Conservation (phyloP, 2,113 vertebrate genomes). For the Taxidea taxus region DNA sequence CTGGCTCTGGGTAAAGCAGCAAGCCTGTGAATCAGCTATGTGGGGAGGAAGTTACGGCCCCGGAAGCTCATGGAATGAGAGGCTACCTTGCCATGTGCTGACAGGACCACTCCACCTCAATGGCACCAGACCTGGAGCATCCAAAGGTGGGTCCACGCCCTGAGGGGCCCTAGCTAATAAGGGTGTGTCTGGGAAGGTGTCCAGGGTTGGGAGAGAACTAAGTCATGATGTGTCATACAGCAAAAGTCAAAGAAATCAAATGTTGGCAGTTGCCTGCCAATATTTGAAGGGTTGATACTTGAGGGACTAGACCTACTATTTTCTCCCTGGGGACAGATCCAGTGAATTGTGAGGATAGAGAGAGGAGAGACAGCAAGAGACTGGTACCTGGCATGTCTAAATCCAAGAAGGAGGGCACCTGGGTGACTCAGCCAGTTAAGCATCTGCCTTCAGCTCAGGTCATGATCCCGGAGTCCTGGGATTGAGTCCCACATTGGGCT, state of each 20-base stretch:
- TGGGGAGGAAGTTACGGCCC: neutral
- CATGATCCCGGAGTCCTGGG: too few relatives aligned
- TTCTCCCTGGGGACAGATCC: too few relatives aligned
- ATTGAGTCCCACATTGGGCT: too few relatives aligned
- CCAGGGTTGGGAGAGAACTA: neutral
- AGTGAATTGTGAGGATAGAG: neutral
- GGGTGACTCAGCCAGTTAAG: too few relatives aligned
- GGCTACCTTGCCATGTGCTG: too few relatives aligned
- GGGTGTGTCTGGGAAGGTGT: too few relatives aligned
- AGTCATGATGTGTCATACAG: rapidly evolving
- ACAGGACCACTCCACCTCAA: neutral
- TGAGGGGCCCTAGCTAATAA: neutral
- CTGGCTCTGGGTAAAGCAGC: neutral
- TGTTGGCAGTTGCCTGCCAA: neutral
- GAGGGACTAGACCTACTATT: neutral
- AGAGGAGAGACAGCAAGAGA: neutral
- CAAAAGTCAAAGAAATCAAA: too few relatives aligned
- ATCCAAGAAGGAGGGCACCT: neutral
- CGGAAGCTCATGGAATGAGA: neutral
- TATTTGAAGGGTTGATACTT: neutral
- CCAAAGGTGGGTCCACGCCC: neutral
- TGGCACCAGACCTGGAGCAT: neutral
- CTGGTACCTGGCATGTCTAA: rapidly evolving
- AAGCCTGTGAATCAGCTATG: neutral
- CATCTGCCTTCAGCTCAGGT: too few relatives aligned